These are phyloP conservation scores for Tautogolabrus adspersus DNA, from an alignment of 2,113 vertebrate genomes.

Conservation along the genomic window DNA sequence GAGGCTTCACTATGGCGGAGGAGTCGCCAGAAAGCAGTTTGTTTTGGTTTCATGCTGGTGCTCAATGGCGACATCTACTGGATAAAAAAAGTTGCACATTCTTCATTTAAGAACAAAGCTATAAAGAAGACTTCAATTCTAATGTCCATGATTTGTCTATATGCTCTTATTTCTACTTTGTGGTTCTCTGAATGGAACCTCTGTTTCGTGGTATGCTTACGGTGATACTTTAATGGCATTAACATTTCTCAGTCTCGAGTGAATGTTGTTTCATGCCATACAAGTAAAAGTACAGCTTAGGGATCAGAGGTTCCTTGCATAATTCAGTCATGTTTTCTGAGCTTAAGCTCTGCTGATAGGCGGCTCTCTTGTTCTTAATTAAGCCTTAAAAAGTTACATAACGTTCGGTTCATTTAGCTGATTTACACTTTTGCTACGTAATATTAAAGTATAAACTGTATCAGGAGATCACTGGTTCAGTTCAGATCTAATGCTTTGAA, in stretches of 20 bases:
- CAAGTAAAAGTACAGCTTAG: conserved; percentile 17
- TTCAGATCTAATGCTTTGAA: too few relatives aligned
- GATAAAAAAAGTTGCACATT: too few relatives aligned
- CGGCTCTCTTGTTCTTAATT: neutral
- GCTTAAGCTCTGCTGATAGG: conserved; percentile 14
- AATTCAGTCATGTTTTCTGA: conserved; percentile 22
- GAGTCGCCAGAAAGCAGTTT: too few relatives aligned
- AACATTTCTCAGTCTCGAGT: neutral
- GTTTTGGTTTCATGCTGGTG: too few relatives aligned
- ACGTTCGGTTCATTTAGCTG: neutral
- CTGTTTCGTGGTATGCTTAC: neutral
- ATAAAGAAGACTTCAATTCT: too few relatives aligned
- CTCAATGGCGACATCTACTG: too few relatives aligned
- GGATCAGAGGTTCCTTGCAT: conserved; percentile 43
- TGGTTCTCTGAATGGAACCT: neutral
- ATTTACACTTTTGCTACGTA: neutral
- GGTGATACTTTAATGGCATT: neutral
- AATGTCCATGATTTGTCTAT: too few relatives aligned
- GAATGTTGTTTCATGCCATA: neutral
- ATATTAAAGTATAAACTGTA: neutral
- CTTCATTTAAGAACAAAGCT: neutral
- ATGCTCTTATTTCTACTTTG: too few relatives aligned
- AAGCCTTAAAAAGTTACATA: neutral
- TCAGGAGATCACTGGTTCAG: neutral
- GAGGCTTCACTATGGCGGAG: too few relatives aligned